Percentiles rank a stretch among this genome's conserved stretches.
Conservation (phyloP, 53 echinoderm and acorn worm genomes). For the Astropecten irregularis region DNA sequence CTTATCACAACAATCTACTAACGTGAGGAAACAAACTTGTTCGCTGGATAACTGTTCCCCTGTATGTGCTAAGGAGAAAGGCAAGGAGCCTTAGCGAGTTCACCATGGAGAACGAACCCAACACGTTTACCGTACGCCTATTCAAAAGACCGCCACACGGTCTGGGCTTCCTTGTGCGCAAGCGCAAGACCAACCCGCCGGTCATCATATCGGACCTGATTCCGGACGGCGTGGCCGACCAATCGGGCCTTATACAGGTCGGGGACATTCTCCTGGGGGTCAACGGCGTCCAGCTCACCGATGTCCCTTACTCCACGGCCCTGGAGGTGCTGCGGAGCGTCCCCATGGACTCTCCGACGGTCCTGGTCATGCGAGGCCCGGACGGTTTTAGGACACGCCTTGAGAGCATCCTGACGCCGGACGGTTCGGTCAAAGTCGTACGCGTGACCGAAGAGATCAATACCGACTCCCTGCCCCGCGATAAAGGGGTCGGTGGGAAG, state of each 20-base stretch:
- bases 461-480: constrained; percentile 44
- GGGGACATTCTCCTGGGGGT: constrained; percentile 94
- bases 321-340: constrained; percentile 95
- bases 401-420: constrained; percentile 85
- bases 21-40: too few species aligned
- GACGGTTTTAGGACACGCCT: constrained; percentile 88
- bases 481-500: constrained; percentile 57
- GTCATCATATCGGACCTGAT: constrained; percentile 95
- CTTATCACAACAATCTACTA: constrained; percentile 20
- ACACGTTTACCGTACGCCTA: constrained; percentile 94
- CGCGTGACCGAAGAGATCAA: constrained; percentile 70
- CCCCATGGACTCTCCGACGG: constrained; percentile 93
- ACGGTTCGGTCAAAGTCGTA: constrained; percentile 82
- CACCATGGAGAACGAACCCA: constrained; percentile 88
- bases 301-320: constrained; percentile 95
- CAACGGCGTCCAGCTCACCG: constrained; percentile 91
- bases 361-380: constrained; percentile 88
- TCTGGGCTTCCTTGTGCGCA: constrained; percentile 94
- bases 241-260: constrained; percentile 82
- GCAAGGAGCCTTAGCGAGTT: too few species aligned
- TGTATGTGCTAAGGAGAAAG: too few species aligned
- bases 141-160: constrained; percentile 94
- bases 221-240: constrained; percentile 94
- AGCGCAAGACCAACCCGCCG: constrained; percentile 95
- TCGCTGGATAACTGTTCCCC: too few species aligned